phyloP scores from a whole-genome alignment of 2,888 invertebrate genomes.

The Aphrophora alni region DNA sequence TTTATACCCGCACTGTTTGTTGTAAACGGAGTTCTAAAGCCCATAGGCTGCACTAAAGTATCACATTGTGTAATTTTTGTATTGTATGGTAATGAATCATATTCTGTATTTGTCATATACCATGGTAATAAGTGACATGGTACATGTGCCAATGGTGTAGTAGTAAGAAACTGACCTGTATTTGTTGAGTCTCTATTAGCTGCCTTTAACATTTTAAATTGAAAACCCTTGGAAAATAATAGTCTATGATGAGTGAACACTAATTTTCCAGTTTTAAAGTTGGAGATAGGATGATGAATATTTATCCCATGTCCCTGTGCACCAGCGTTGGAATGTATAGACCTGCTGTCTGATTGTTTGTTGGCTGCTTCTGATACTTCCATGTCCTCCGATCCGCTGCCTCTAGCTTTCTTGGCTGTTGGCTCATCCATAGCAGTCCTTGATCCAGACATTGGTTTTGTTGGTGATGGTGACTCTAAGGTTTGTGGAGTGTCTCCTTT shows the following conservation, averaged over 20 bases:
- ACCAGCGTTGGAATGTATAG: background rate
- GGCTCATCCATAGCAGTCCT: background rate
- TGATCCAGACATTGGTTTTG: background rate
- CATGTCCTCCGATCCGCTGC: background rate
- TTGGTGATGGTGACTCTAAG: background rate
- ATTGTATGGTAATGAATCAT: background rate
- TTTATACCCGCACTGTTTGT: background rate
- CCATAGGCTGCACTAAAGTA: background rate
- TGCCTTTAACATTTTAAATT: background rate
- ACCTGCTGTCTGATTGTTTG: background rate
- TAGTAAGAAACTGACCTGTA: background rate
- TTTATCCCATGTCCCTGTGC: background rate
- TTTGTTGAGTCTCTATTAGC: background rate
- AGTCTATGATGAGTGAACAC: background rate
- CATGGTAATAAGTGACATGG: background rate
- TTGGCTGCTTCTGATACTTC: background rate
- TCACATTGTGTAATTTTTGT: background rate
- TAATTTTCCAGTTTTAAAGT: background rate
- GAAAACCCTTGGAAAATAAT: background rate
- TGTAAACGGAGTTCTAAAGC: constrained; percentile 10
- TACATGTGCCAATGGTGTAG: background rate
- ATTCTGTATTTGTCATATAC: constrained; percentile 12
- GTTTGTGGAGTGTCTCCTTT: too few relatives aligned
- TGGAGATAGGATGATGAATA: background rate
- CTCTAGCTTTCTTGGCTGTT: too few relatives aligned